Percentiles rank a stretch among this genome's conserved stretches.
phyloP scores from a whole-genome alignment of 2,113 vertebrate genomes.

The Onychostoma macrolepis region DNA sequence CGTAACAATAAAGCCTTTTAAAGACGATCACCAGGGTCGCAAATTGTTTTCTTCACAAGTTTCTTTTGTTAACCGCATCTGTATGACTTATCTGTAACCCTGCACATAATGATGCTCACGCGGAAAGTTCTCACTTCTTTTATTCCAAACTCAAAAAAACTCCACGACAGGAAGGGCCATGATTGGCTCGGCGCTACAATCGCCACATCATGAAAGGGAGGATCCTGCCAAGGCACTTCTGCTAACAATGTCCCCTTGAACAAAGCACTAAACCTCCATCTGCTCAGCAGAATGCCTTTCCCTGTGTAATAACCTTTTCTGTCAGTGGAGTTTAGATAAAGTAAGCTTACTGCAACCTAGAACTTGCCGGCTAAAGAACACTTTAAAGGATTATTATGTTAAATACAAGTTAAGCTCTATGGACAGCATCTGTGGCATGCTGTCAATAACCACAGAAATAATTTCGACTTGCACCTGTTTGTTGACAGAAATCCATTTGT shows the following conservation, averaged over 20 bases:
- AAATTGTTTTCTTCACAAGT: slow-evolving; percentile 3
- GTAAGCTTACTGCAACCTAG: neutral
- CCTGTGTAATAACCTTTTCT: slow-evolving; percentile 40
- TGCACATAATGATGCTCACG: neutral
- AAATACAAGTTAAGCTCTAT: slow-evolving; percentile 1
- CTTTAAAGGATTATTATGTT: slow-evolving; percentile 27
- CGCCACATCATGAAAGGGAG: slow-evolving; percentile 13
- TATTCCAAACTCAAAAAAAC: neutral
- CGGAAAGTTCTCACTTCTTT: neutral
- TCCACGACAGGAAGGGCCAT: neutral
- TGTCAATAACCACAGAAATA: neutral
- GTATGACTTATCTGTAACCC: neutral
- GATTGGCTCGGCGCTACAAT: slow-evolving; percentile 1
- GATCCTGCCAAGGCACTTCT: slow-evolving; percentile 39
- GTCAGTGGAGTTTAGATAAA: slow-evolving; percentile 33
- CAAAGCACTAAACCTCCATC: slow-evolving; percentile 41
- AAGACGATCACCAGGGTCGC: neutral
- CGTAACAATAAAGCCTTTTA: neutral
- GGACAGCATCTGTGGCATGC: neutral
- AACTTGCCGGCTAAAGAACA: neutral
- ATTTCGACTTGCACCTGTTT: neutral
- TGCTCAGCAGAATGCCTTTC: slow-evolving; percentile 22
- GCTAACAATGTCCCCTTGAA: slow-evolving; percentile 40
- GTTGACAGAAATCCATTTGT: slow-evolving; percentile 1
- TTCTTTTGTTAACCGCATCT: slow-evolving; percentile 16